Conservation (phyloP, 2,888 invertebrate genomes). For the Linnaemya tessellans region DNA sequence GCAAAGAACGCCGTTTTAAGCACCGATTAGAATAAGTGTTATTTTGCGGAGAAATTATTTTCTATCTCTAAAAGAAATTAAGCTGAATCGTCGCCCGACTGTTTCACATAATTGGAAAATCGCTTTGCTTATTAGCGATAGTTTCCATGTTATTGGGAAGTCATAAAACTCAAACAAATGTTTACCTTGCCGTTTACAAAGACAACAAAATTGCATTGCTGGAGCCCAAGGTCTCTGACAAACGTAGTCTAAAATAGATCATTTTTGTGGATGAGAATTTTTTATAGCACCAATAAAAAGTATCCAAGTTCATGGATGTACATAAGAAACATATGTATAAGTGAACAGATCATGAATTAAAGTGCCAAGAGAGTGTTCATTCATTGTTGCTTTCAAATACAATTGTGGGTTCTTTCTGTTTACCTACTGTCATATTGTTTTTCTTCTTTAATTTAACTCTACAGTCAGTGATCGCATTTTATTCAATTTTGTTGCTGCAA, state of each 20-base stretch:
- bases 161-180: too few species aligned
- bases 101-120: too few species aligned
- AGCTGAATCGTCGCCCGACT: too few species aligned
- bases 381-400: conserved; percentile 30
- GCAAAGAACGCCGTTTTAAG: too few species aligned
- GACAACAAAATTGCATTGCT: too few species aligned
- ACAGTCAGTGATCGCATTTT: neutral
- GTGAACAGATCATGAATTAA: conserved; percentile 17
- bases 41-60: too few species aligned
- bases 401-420: conserved; percentile 60
- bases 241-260: neutral
- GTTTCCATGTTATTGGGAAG: too few species aligned
- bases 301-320: neutral
- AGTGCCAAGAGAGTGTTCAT: neutral
- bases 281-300: neutral
- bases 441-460: neutral
- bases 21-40: too few species aligned
- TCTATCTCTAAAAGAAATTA: too few species aligned
- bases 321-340: neutral
- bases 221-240: too few species aligned
- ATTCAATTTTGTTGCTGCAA: conserved; percentile 17
- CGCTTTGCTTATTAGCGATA: too few species aligned
- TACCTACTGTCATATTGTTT: conserved; percentile 42
- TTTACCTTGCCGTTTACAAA: too few species aligned
- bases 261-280: neutral